Evolutionary conservation across 92 coral and sea anemone genomes (phyloP).

Genomic region (Bergia sp.): DNA sequence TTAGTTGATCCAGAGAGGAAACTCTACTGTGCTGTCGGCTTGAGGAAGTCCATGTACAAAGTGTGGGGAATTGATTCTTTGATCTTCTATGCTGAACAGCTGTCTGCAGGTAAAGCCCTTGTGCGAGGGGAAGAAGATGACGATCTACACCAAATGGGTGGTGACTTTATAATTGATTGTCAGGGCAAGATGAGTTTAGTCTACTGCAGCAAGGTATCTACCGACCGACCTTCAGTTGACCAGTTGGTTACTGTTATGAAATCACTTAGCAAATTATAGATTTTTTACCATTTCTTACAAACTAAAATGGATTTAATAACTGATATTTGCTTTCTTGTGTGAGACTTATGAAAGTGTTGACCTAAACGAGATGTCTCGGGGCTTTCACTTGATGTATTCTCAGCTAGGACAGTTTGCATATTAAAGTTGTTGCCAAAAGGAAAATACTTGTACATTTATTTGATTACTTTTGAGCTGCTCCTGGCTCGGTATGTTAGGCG

Average conservation of each 20-base stretch:
- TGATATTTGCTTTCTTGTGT: not conserved
- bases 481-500: no score
- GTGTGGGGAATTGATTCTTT: slow-evolving; percentile 76
- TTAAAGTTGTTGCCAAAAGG: not conserved
- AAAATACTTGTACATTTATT: not conserved
- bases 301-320: no score
- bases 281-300: not conserved
- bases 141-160: slow-evolving; percentile 95
- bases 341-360: slow-evolving; percentile 15
- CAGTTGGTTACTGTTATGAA: slow-evolving; percentile 63
- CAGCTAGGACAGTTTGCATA: not conserved
- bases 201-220: slow-evolving; percentile 76
- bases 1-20: slow-evolving; percentile 72
- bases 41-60: slow-evolving; percentile 83
- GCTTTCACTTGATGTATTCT: slow-evolving; percentile 18
- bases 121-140: slow-evolving; percentile 75
- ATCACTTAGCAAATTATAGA: slow-evolving; percentile 25
- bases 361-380: slow-evolving; percentile 10
- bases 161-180: slow-evolving; percentile 82
- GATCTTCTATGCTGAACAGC: slow-evolving; percentile 88
- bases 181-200: slow-evolving; percentile 75
- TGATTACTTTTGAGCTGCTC: no score
- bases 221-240: slow-evolving; percentile 86
- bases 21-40: slow-evolving; percentile 80
- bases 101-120: slow-evolving; percentile 77